These are phyloP conservation scores for Diadema setosum DNA, from an alignment of 35 echinoderm and acorn worm species.

Conservation along the genomic window DNA sequence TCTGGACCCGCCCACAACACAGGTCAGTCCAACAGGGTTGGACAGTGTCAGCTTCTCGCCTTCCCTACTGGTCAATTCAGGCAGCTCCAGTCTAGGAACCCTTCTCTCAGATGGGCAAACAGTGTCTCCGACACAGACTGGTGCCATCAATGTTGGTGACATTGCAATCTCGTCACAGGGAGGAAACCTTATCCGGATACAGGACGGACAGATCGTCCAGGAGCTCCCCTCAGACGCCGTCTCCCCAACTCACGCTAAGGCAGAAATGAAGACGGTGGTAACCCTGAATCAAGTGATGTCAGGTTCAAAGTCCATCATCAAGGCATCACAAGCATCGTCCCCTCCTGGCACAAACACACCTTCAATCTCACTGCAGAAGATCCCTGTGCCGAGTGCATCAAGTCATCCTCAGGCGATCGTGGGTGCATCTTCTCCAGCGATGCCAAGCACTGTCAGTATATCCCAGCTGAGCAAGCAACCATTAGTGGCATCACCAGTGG, in stretches of 20 bases:
- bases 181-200: conserved; percentile 48
- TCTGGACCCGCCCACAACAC: background rate
- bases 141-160: conserved; percentile 60
- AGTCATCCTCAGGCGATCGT: background rate
- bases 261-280: background rate
- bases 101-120: background rate
- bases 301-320: background rate
- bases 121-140: conserved; percentile 22
- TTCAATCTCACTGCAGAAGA: background rate
- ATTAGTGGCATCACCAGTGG: background rate
- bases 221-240: background rate
- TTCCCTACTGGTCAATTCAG: background rate
- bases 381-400: background rate
- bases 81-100: background rate
- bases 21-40: background rate
- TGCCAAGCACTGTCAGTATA: background rate
- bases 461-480: background rate
- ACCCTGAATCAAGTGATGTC: background rate
- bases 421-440: background rate
- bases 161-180: conserved; percentile 30
- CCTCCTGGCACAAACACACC: background rate
- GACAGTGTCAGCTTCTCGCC: background rate
- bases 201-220: conserved; percentile 52
- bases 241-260: background rate
- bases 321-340: background rate